These are phyloP conservation scores for Auanema freiburgensis DNA, from an alignment of 2,888 invertebrate genomes.

Conservation along the genomic window DNA sequence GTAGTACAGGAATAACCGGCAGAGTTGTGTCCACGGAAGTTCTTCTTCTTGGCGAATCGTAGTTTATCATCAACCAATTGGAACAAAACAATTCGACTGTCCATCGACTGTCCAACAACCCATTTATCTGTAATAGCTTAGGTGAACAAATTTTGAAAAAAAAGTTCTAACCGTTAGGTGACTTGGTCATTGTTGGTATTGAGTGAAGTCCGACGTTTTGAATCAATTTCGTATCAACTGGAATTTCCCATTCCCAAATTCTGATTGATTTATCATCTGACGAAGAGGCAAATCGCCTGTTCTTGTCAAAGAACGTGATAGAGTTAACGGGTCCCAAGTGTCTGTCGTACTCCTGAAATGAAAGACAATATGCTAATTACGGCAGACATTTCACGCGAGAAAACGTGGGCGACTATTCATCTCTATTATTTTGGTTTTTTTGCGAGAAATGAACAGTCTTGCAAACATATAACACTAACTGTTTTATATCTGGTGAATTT, in stretches of 20 bases:
- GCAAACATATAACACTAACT: too few relatives aligned
- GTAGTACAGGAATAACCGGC: slow-evolving; percentile 96
- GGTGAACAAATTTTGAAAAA: slow-evolving; percentile 3
- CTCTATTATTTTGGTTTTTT: too few relatives aligned
- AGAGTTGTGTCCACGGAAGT: slow-evolving; percentile 96
- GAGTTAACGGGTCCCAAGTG: slow-evolving; percentile 98
- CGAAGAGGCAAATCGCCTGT: slow-evolving; percentile 93
- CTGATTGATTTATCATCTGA: slow-evolving; percentile 97
- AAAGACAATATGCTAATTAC: not conserved
- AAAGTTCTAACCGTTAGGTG: slow-evolving; percentile 77
- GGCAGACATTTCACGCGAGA: too few relatives aligned
- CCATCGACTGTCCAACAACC: slow-evolving; percentile 98
- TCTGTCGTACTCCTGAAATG: slow-evolving; percentile 87
- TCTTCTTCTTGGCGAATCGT: slow-evolving; percentile 95
- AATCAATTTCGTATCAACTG: slow-evolving; percentile 98
- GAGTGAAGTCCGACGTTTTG: slow-evolving; percentile 99
- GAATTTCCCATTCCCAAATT: slow-evolving; percentile 94
- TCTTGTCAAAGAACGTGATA: slow-evolving; percentile 98
- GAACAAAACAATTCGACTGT: slow-evolving; percentile 97
- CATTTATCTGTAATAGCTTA: slow-evolving; percentile 76
- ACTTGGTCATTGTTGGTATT: slow-evolving; percentile 90
- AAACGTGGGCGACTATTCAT: too few relatives aligned
- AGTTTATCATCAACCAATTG: slow-evolving; percentile 89
- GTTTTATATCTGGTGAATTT: too few relatives aligned
- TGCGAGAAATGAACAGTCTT: too few relatives aligned